Conservation (phyloP, 1,140 invertebrate genomes). For the Adoxophyes honmai region DNA sequence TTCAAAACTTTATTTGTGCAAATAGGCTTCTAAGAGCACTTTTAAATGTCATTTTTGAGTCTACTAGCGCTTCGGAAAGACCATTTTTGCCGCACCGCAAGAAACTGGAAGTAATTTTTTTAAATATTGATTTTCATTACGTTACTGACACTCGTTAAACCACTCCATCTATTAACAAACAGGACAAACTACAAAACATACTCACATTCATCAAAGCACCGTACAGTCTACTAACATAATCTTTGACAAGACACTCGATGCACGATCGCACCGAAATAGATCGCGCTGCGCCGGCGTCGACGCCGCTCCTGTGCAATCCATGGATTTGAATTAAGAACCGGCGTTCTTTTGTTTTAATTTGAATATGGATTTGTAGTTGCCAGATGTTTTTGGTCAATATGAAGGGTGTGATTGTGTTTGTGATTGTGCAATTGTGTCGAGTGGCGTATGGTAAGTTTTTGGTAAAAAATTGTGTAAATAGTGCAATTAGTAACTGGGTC, state of each 20-base stretch:
- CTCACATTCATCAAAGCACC: background rate
- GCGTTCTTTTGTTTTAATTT: constrained; percentile 12
- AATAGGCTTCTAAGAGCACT: too few species aligned
- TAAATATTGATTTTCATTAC: too few species aligned
- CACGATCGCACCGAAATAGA: constrained; percentile 55
- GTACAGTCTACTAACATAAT: constrained; percentile 28
- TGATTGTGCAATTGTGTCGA: background rate
- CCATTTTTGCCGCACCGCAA: too few species aligned
- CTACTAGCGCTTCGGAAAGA: too few species aligned
- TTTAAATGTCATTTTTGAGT: too few species aligned
- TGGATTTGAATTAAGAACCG: constrained; percentile 36
- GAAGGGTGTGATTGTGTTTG: background rate
- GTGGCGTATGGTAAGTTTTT: background rate
- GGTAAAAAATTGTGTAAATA: too few species aligned
- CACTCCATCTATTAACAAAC: too few species aligned
- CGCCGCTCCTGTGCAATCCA: constrained; percentile 47
- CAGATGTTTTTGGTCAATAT: background rate
- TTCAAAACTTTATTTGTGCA: too few species aligned
- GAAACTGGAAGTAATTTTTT: too few species aligned
- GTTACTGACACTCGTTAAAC: too few species aligned
- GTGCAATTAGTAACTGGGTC: too few species aligned
- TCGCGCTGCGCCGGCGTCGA: constrained; percentile 36
- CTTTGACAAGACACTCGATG: constrained; percentile 53
- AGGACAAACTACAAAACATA: too few species aligned
- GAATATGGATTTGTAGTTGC: constrained; percentile 19